Evolutionary conservation across 2,113 vertebrate species (phyloP).

Genomic region (Phrynocephalus versicolor): DNA sequence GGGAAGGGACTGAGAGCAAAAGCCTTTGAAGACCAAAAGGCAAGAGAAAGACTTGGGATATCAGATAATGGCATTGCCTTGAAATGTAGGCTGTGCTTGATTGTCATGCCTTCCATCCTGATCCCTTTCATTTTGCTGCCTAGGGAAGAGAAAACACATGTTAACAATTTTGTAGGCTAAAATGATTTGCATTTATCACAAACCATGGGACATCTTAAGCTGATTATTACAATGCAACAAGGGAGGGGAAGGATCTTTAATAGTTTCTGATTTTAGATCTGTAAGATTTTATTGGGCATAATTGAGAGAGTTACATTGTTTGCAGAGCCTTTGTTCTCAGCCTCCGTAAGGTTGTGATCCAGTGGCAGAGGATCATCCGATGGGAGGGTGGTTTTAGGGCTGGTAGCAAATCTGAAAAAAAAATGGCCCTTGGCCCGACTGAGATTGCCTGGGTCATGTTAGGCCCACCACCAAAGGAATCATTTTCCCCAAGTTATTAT

Average conservation of each 20-base stretch:
- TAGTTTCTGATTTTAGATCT: slow-evolving; percentile 8
- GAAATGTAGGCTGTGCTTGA: slow-evolving; percentile 28
- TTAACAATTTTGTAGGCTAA: slow-evolving; percentile 43
- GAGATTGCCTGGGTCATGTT: too few relatives aligned
- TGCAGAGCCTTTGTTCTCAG: neutral
- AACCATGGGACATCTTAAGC: slow-evolving; percentile 43
- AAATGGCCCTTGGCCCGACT: too few relatives aligned
- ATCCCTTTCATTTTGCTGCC: slow-evolving; percentile 38
- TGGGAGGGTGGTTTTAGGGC: too few relatives aligned
- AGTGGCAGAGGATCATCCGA: neutral
- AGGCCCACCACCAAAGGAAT: neutral
- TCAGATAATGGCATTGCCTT: slow-evolving; percentile 5
- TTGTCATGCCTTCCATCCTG: slow-evolving; percentile 45
- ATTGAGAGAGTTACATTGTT: slow-evolving; percentile 14
- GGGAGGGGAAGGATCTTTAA: neutral
- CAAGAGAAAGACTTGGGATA: neutral
- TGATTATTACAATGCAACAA: slow-evolving; percentile 28
- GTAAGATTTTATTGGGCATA: slow-evolving; percentile 2
- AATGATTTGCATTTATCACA: slow-evolving; percentile 53
- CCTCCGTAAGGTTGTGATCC: neutral
- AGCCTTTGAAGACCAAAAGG: slow-evolving; percentile 17
- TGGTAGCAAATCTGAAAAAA: neutral
- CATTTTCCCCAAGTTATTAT: neutral
- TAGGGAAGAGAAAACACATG: slow-evolving; percentile 40
- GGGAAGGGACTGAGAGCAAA: neutral